Evolutionary conservation across 2,888 invertebrate species (phyloP), one percentile per base, ranked within the genome.

Genomic region (Caenorhabditis sinica): DNA sequence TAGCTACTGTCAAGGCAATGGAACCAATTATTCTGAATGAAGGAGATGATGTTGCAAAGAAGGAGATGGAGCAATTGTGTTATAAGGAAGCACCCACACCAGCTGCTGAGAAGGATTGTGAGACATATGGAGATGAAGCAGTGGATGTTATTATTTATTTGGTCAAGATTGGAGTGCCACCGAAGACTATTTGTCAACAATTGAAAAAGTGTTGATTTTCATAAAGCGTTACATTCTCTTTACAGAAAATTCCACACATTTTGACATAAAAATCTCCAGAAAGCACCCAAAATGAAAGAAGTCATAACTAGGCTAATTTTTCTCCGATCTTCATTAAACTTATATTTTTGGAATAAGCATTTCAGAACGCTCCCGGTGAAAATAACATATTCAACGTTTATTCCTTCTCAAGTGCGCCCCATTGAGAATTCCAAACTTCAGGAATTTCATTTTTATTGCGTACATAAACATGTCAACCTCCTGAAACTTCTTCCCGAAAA

Each of bases 151-250:
- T 85, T 20, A 69, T 82, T 43, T 33, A 49, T 43, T 36, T 71
- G 53, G 77, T 85, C 58, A 80, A 82, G 74, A 40, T 68, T 51
- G 75, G 73, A 23, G 82, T 80, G 20, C 82, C 85, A 49, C 85
- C 85, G 49, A 85, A 82, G 58, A 73, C 74, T n/a, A 85, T 85
- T 49, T 85, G 85, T 56, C 79, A 83, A 23, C 45, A 83, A 36
- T 65, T 83, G 30, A 79, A 79, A 33, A 83, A 83, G 53, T 83
- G 83, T 25, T 82, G 65, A 40, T 20, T 17, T 20, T 28, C 33
- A 60, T 33, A 33, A 15, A 15, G 33, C 5, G 5, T 60, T 56
- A 8, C 51, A n/a, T 49, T 20, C 20, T 49, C 20, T 20, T 6
- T 20, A 4, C 15, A 4, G 4, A 20, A 49, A 49, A 49, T 49